These are phyloP conservation scores for Drosophila nigromelanica DNA, from an alignment of 1,140 invertebrate species.

Conservation along the genomic window DNA sequence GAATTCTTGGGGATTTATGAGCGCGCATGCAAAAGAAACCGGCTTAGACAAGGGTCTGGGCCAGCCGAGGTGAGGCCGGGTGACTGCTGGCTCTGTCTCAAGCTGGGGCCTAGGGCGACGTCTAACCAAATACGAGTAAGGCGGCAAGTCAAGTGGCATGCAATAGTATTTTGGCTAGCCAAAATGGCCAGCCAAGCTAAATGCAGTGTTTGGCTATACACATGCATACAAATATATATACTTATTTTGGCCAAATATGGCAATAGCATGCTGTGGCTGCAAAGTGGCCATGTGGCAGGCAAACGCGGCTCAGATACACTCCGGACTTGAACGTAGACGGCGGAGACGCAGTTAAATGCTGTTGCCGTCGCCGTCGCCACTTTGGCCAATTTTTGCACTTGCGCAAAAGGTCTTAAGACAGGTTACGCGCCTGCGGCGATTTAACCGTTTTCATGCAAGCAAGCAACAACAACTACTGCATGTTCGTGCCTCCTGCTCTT, in stretches of 20 bases:
- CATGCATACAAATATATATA: conserved; percentile 8
- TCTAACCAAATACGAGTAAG: conserved; percentile 79
- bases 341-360: conserved; percentile 53
- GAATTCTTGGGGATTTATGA: conserved; percentile 78
- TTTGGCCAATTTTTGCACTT: conserved; percentile 82
- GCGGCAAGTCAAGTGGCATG: conserved; percentile 79
- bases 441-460: conserved; percentile 74
- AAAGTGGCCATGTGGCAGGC: conserved; percentile 60
- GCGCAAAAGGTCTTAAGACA: conserved; percentile 81
- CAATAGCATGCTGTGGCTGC: conserved; percentile 74
- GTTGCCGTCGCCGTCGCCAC: conserved; percentile 45
- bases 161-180: conserved; percentile 56
- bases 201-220: conserved; percentile 47
- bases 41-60: conserved; percentile 41
- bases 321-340: conserved; percentile 36
- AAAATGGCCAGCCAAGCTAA: conserved; percentile 64
- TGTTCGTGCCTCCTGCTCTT: conserved; percentile 32
- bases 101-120: conserved; percentile 70
- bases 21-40: conserved; percentile 67
- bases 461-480: conserved; percentile 28
- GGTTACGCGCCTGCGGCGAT: conserved; percentile 79
- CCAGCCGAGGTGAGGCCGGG: conserved; percentile 4
- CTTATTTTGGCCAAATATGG: conserved; percentile 76
- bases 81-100: conserved; percentile 10
- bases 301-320: conserved; percentile 65